Evolutionary conservation across 2,888 invertebrate genomes (phyloP).

Genomic region (Caenorhabditis wallacei): DNA sequence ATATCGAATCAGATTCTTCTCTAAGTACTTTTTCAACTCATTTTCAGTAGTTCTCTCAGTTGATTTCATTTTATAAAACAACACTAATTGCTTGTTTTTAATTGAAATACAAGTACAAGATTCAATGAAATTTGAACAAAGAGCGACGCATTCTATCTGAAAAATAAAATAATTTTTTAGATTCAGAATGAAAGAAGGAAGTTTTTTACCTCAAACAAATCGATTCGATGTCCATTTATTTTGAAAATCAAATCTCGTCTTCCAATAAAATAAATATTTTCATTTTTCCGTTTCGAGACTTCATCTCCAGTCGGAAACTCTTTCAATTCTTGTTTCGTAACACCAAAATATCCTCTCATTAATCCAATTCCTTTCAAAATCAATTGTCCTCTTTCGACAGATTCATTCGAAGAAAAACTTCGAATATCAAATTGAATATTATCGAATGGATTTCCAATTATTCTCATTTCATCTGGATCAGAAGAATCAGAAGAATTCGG

Average conservation of each 20-base stretch:
- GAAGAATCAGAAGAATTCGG: not conserved
- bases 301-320: slow-evolving; percentile 41
- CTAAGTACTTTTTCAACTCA: slow-evolving; percentile 20
- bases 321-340: not conserved
- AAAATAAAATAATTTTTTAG: not conserved
- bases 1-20: slow-evolving; percentile 32
- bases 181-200: not conserved
- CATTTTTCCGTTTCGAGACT: slow-evolving; percentile 7
- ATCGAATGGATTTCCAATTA: slow-evolving; percentile 65
- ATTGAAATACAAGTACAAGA: slow-evolving; percentile 26
- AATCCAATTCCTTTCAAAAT: slow-evolving; percentile 41
- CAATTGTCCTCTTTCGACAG: slow-evolving; percentile 18
- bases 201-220: slow-evolving; percentile 70
- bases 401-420: not conserved
- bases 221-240: slow-evolving; percentile 74
- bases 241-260: slow-evolving; percentile 76
- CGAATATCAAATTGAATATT: slow-evolving; percentile 46
- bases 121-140: slow-evolving; percentile 20
- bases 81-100: slow-evolving; percentile 2
- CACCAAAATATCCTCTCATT: slow-evolving; percentile 62
- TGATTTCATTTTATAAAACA: slow-evolving; percentile 29
- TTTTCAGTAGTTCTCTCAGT: not conserved
- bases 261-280: slow-evolving; percentile 67
- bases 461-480: slow-evolving; percentile 3
- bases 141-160: slow-evolving; percentile 53